These are phyloP conservation scores for Rhynchomys soricoides DNA, from an alignment of 2,113 vertebrate species.

Conservation along the genomic window DNA sequence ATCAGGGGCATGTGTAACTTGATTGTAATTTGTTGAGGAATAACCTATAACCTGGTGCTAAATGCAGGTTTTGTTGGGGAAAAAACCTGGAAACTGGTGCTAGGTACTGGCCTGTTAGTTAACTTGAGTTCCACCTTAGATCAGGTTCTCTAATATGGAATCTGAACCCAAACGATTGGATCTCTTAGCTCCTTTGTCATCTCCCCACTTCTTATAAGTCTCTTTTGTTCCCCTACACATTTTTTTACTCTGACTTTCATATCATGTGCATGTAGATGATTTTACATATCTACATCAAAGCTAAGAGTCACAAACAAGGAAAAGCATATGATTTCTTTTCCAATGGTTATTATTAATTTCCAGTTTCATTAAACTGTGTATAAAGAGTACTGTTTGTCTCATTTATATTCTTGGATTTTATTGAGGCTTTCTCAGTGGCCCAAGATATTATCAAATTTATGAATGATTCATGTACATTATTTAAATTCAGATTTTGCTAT, in stretches of 20 bases:
- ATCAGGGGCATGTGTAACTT: no score
- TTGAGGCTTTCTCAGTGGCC: not conserved
- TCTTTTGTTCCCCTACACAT: not conserved
- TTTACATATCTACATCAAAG: not conserved
- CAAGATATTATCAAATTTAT: not conserved
- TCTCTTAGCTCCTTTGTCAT: not conserved
- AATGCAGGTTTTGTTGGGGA: no score
- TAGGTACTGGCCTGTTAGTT: no score
- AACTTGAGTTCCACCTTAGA: no score
- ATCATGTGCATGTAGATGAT: not conserved
- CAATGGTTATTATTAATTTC: slow-evolving; percentile 9
- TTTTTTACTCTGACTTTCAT: not conserved
- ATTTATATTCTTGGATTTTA: not conserved
- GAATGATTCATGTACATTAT: slow-evolving; percentile 2
- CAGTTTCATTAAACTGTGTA: not conserved
- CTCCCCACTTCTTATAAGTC: no score
- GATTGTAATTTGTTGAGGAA: no score
- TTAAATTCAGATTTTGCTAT: not conserved
- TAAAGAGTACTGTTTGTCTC: not conserved
- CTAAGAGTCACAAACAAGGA: not conserved
- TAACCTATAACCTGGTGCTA: no score
- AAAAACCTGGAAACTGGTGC: no score
- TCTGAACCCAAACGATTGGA: no score
- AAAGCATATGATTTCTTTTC: not conserved
- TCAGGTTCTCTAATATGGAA: no score